phyloP scores from a whole-genome alignment of 2,113 vertebrate species.

The Agapornis roseicollis region DNA sequence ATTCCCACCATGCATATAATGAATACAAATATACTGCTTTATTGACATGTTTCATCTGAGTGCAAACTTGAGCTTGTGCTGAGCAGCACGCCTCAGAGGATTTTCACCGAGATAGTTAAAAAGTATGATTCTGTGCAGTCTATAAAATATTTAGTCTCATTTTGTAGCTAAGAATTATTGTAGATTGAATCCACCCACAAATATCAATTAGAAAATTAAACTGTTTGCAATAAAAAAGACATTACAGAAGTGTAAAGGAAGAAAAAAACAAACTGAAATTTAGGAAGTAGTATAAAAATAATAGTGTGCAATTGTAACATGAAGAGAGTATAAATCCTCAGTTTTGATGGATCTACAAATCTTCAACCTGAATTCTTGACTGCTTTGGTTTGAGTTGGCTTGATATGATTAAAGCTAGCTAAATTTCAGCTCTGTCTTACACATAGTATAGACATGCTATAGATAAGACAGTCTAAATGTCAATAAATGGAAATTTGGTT shows the following conservation, averaged over 20 bases:
- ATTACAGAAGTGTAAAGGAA: not conserved
- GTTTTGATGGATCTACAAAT: not conserved
- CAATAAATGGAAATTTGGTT: not conserved
- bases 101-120: not conserved
- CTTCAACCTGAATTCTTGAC: not conserved
- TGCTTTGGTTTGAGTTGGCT: not conserved
- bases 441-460: not conserved
- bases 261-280: not conserved
- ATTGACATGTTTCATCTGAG: not conserved
- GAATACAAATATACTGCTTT: not conserved
- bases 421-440: not conserved
- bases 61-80: not conserved
- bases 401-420: not conserved
- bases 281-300: not conserved
- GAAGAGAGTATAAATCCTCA: not conserved
- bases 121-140: not conserved
- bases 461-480: not conserved
- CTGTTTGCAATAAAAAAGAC: accelerated
- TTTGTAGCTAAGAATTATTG: not conserved
- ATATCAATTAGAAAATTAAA: not conserved
- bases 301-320: not conserved
- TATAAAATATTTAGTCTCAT: not conserved
- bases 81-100: not conserved
- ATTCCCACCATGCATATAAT: not conserved
- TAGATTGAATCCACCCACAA: not conserved